These are phyloP conservation scores for Coronaproctus castanopsis DNA, from an alignment of 2,888 invertebrate genomes.

Conservation along the genomic window DNA sequence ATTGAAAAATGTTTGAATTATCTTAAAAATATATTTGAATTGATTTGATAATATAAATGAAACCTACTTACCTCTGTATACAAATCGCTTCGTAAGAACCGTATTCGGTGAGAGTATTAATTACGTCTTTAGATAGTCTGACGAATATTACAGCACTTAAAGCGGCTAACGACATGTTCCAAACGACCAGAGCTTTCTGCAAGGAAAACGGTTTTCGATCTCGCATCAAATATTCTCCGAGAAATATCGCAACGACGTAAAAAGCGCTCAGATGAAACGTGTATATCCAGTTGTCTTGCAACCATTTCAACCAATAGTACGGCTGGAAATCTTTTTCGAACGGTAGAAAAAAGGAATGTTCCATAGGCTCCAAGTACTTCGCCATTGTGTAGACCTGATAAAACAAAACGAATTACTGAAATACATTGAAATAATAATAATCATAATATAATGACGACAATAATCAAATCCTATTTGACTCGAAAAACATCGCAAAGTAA, in stretches of 20 bases:
- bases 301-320: constrained; percentile 73
- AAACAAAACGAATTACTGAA: too few species aligned
- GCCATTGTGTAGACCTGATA: too few species aligned
- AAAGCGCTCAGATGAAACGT: constrained; percentile 73
- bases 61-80: neutral
- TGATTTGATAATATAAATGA: neutral
- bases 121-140: neutral
- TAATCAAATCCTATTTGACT: too few species aligned
- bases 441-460: too few species aligned
- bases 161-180: constrained; percentile 79
- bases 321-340: constrained; percentile 90
- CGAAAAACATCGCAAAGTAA: too few species aligned
- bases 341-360: constrained; percentile 52
- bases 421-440: too few species aligned
- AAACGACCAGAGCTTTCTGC: constrained; percentile 62
- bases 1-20: too few species aligned
- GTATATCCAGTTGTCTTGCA: constrained; percentile 88
- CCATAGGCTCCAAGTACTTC: neutral
- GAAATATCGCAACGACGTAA: constrained; percentile 86
- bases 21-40: too few species aligned
- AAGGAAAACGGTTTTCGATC: constrained; percentile 75
- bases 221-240: constrained; percentile 85
- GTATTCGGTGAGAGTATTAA: neutral
- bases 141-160: constrained; percentile 40
- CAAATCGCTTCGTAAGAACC: neutral